Base-by-base conservation (phyloP, 2,113 vertebrate species). In the Gopherus evgoodei region DNA sequence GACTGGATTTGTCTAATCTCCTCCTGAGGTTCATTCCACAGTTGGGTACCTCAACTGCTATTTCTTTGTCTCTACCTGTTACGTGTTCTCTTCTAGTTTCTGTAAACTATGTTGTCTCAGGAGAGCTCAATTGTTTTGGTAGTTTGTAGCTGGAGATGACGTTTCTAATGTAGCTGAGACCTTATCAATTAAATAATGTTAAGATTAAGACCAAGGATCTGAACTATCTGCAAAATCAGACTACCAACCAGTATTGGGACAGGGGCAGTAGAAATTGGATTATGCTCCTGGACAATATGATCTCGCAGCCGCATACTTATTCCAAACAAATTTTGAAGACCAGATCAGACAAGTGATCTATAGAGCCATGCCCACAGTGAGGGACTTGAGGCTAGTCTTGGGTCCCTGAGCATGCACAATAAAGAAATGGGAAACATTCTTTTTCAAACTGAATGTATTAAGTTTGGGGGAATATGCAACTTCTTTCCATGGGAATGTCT, bases 131-230 rank as follows among this genome's bases (percentile, higher is more conserved):
- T 10, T 83, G 44, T 80, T 35, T n/a, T n/a, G 62, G n/a, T 59
- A 76, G 81, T 72, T 82, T 94, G 31, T 87, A 83, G 92, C 84
- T 94, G 13, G 88, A 91, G 86, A 90, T 90, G 49, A 17, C 29
- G 0, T 83, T 83, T 90, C 49, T 89, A 87, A 85, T 12, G 17
- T 44, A 31, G 21, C 44, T 89, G 53, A 5, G 75, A 83, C 0
- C 38, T 91, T 56, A 54, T 72, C 35, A 6, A 0, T 81, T 87
- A 11, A 47, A 0, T 78, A 42, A 24, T 29, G 84, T 59, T 54
- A 86, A 69, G 72, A 2, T 11, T 80, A 80, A 80, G 78, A 21
- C 16, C 29, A 50, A 79, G 12, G 44, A 78, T 27, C 9, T 80
- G 8, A 49, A 52, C 78, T 50, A 21, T 17, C 29, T 35, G 78